Conservation (phyloP, 64 coral and sea anemone genomes). For the Pocillopora damicornis region DNA sequence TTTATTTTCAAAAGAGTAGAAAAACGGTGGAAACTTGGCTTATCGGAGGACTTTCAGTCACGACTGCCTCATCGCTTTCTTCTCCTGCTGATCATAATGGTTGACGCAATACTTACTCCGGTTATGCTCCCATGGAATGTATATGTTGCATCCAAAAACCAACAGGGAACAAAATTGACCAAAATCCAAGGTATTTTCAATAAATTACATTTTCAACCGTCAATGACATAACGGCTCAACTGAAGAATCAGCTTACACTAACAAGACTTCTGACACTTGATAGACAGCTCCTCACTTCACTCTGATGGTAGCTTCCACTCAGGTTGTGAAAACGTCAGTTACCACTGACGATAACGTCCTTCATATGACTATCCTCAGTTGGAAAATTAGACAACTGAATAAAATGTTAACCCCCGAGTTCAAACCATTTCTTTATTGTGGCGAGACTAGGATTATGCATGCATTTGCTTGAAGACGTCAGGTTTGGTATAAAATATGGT, state of each 20-base stretch:
- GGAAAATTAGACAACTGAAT: neutral
- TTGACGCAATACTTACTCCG: neutral
- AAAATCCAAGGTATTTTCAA: neutral
- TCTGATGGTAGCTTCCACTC: neutral
- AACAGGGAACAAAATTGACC: neutral
- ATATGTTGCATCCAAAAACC: neutral
- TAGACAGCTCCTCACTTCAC: neutral
- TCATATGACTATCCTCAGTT: neutral
- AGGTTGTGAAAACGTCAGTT: neutral
- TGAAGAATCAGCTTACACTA: neutral
- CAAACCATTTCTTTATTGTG: neutral
- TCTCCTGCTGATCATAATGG: neutral
- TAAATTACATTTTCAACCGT: neutral
- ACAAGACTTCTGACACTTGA: neutral
- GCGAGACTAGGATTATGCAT: neutral
- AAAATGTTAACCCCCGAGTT: neutral
- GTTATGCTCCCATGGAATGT: neutral
- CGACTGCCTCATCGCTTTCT: neutral
- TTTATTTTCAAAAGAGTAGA: slow-evolving; percentile 9
- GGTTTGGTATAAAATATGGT: neutral
- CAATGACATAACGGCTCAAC: neutral
- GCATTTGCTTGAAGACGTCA: neutral
- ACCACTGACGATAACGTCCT: neutral
- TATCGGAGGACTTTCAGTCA: neutral
- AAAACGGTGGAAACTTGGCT: neutral